These are phyloP conservation scores for Apamea epomidion DNA, from an alignment of 2,888 invertebrate species.

Conservation along the genomic window DNA sequence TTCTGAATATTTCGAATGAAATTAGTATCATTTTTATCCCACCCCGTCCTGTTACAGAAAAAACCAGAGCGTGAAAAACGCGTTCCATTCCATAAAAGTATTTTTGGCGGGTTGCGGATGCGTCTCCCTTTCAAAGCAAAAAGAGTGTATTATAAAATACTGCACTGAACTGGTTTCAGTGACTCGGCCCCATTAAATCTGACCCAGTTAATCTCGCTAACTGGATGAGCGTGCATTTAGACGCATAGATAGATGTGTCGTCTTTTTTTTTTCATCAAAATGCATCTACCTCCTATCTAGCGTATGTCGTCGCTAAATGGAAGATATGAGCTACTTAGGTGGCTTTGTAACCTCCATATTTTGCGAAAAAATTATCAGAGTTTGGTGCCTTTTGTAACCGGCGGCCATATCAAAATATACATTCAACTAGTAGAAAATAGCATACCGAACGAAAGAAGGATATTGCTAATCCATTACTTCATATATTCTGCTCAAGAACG, in stretches of 20 bases:
- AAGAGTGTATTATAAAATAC: conserved; percentile 47
- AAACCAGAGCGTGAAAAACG: conserved; percentile 18
- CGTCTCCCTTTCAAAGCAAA: conserved; percentile 55
- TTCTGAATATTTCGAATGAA: conserved; percentile 4
- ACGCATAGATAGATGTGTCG: conserved; percentile 29
- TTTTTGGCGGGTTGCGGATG: conserved; percentile 54
- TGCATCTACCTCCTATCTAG: neutral
- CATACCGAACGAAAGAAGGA: neutral
- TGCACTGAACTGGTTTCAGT: conserved; percentile 63
- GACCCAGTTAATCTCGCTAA: conserved; percentile 65
- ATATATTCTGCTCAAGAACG: too few relatives aligned
- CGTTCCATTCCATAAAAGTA: conserved; percentile 46
- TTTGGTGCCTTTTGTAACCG: neutral
- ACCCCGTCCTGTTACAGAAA: neutral
- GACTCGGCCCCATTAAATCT: conserved; percentile 63
- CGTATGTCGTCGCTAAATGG: neutral
- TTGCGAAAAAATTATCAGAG: neutral
- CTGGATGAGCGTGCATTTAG: conserved; percentile 62
- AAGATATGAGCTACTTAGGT: neutral
- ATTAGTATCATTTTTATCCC: neutral
- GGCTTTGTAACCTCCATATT: neutral
- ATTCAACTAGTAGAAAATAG: neutral
- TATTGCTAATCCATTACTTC: too few relatives aligned
- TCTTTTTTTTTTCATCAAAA: conserved; percentile 27
- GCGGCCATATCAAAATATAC: neutral